Conservation (phyloP, 2,113 vertebrate genomes). For the Rhinolophus sinicus region DNA sequence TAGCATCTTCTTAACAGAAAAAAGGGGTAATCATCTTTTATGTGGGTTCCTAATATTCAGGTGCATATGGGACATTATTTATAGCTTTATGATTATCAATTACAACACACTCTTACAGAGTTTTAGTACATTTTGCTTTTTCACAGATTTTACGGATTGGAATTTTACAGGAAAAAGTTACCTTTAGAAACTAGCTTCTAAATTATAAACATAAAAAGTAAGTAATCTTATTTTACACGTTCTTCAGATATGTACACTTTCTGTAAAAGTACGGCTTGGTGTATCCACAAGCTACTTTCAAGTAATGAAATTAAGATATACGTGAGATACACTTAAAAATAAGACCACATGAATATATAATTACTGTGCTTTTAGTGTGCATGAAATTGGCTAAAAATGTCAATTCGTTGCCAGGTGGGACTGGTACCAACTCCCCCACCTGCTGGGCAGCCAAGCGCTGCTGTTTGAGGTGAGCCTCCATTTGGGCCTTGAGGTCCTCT, state of each 20-base stretch:
- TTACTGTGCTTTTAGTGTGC: constrained; percentile 25
- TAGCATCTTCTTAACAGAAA: not conserved
- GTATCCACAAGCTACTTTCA: constrained; percentile 23
- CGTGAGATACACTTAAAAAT: constrained; percentile 9
- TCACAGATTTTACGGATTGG: not conserved
- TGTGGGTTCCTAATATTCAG: not conserved
- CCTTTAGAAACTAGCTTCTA: not conserved
- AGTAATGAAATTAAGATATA: not conserved
- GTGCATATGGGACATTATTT: not conserved
- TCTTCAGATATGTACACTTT: not conserved
- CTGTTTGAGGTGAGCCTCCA: constrained; percentile 93
- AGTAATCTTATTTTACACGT: not conserved
- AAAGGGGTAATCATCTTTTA: not conserved
- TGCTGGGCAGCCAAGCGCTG: constrained; percentile 92
- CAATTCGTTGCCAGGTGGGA: constrained; percentile 79
- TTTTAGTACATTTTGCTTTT: not conserved
- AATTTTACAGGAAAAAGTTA: constrained; percentile 28
- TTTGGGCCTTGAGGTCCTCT: constrained; percentile 91
- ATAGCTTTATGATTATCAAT: not conserved
- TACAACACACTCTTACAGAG: not conserved
- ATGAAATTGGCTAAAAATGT: constrained; percentile 65
- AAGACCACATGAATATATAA: constrained; percentile 6
- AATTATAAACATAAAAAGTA: constrained; percentile 22
- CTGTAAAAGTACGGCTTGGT: not conserved
- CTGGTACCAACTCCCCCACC: constrained; percentile 85